Percentiles rank a stretch among this genome's conserved stretches.
Conservation (phyloP, 1,140 invertebrate species). For the Caenorhabditis elegans region DNA sequence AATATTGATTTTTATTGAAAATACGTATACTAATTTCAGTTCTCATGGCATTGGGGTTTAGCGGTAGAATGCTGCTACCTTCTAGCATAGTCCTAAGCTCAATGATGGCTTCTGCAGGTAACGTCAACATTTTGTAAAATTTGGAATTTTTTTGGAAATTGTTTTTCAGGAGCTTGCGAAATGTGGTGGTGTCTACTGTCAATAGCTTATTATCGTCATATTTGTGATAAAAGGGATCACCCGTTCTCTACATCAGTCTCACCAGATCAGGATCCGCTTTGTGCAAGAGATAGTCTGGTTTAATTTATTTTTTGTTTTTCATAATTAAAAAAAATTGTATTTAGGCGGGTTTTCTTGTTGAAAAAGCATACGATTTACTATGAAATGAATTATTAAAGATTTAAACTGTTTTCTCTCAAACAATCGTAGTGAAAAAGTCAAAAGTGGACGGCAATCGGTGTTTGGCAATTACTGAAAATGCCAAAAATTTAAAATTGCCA, state of each 20-base stretch:
- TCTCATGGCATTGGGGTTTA: not conserved
- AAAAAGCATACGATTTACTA: no score
- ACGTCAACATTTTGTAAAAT: no score
- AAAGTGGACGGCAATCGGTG: no score
- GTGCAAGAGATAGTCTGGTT: not conserved
- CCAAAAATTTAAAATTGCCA: no score
- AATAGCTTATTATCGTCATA: not conserved
- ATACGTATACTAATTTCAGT: conserved; percentile 19
- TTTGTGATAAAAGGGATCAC: not conserved
- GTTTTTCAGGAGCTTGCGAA: not conserved
- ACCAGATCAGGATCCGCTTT: not conserved
- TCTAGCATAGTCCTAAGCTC: conserved; percentile 35
- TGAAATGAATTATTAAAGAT: no score
- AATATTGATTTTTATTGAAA: not conserved
- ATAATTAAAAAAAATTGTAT: no score
- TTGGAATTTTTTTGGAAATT: not conserved
- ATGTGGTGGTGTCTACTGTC: conserved; percentile 11
- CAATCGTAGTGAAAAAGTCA: no score
- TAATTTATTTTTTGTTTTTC: not conserved
- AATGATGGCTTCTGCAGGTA: conserved; percentile 19
- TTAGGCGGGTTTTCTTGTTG: no score
- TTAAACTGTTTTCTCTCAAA: no score
- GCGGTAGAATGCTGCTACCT: conserved; percentile 33
- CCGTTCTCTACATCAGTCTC: not conserved
- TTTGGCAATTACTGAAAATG: no score